Conservation (phyloP, 2,888 invertebrate species). For the Drosophila birchii region DNA sequence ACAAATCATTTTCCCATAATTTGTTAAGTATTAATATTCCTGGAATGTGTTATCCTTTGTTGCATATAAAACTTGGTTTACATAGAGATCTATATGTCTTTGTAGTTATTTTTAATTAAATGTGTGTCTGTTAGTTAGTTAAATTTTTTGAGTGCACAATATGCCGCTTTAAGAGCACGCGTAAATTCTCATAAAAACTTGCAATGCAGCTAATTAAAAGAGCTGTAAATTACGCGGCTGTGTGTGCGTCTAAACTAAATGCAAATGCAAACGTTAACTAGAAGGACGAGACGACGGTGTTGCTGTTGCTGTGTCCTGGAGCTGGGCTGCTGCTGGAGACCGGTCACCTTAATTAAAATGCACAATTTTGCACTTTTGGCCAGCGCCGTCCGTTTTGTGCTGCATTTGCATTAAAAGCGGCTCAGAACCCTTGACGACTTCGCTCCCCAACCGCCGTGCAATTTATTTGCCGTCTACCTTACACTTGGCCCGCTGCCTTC, state of each 20-base stretch:
- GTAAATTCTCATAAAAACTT: slow-evolving; percentile 72
- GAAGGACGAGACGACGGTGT: slow-evolving; percentile 11
- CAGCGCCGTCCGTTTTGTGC: slow-evolving; percentile 63
- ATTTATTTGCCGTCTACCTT: slow-evolving; percentile 77
- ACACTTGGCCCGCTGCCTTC: slow-evolving; percentile 61
- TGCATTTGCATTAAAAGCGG: slow-evolving; percentile 77
- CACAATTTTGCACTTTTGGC: slow-evolving; percentile 81
- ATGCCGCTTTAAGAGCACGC: slow-evolving; percentile 70
- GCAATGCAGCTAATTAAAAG: slow-evolving; percentile 76
- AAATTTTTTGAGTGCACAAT: slow-evolving; percentile 52
- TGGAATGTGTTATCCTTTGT: too few species aligned
- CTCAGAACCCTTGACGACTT: slow-evolving; percentile 57
- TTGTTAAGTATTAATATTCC: too few species aligned
- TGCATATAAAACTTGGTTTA: too few species aligned
- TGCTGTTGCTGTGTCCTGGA: slow-evolving; percentile 10
- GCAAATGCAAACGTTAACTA: slow-evolving; percentile 65
- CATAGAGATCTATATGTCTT: too few species aligned
- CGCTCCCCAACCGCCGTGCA: slow-evolving; percentile 63
- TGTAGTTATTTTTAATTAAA: not conserved
- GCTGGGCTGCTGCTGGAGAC: slow-evolving; percentile 57
- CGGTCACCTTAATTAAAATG: slow-evolving; percentile 80
- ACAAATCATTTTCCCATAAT: too few species aligned
- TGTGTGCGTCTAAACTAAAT: slow-evolving; percentile 49
- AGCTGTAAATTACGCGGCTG: slow-evolving; percentile 73
- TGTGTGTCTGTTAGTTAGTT: slow-evolving; percentile 26